phyloP scores from a whole-genome alignment of 2,888 invertebrate species.

The Strigamia transsilvanica region DNA sequence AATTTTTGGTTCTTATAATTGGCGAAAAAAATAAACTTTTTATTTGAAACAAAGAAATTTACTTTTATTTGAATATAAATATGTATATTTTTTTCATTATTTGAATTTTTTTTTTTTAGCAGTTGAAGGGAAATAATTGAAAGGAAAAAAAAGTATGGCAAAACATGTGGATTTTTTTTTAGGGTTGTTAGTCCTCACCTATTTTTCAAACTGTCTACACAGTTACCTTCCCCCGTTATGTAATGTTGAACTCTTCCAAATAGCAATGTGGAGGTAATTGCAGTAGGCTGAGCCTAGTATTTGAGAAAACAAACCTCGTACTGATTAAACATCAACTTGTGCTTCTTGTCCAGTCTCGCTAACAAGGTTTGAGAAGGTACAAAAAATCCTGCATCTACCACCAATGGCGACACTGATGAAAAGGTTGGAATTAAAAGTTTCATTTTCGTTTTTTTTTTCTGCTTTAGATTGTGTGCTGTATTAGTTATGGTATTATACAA shows the following conservation, averaged over 20 bases:
- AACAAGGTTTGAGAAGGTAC: constrained; percentile 43
- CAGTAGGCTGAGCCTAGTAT: constrained; percentile 49
- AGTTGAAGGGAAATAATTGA: background rate
- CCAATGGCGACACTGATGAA: constrained; percentile 44
- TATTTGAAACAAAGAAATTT: background rate
- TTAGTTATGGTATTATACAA: background rate
- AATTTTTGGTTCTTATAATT: background rate
- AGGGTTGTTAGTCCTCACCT: constrained; percentile 47
- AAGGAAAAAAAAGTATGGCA: background rate
- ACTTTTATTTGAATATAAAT: background rate
- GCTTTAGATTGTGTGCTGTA: background rate
- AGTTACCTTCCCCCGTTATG: constrained; percentile 23
- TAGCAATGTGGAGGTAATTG: constrained; percentile 41
- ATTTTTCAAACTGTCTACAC: constrained; percentile 44
- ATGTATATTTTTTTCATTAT: background rate
- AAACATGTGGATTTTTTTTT: background rate
- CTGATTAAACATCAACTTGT: constrained; percentile 46
- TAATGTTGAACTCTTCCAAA: constrained; percentile 36
- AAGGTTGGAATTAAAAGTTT: constrained; percentile 48
- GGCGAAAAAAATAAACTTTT: background rate
- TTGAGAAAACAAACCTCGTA: constrained; percentile 49
- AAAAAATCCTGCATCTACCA: constrained; percentile 43
- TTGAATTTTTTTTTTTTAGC: background rate
- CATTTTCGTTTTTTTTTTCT: background rate
- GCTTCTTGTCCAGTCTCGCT: constrained; percentile 40